Conservation (phyloP, 2,797 vertebrate species). For the Fistularia commersonii region DNA sequence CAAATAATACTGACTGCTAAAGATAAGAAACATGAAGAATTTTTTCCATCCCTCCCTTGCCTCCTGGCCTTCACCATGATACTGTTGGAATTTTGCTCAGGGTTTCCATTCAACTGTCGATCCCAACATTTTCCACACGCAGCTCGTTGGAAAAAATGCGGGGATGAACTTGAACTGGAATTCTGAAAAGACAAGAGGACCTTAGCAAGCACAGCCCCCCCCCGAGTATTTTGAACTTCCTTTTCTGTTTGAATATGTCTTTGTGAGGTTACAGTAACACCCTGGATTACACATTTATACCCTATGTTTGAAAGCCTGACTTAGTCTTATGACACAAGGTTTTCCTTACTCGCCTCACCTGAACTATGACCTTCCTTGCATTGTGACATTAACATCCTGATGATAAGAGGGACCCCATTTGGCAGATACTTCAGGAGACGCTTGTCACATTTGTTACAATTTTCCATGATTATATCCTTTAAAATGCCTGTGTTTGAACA, state of each 20-base stretch:
- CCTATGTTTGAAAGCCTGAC: slow-evolving; percentile 16
- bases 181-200: slow-evolving; percentile 32
- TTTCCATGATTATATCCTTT: slow-evolving; percentile 27
- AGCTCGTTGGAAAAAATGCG: slow-evolving; percentile 23
- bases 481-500: slow-evolving; percentile 5
- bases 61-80: slow-evolving; percentile 20
- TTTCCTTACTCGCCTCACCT: slow-evolving; percentile 33
- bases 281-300: slow-evolving; percentile 5
- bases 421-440: slow-evolving; percentile 12
- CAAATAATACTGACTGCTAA: slow-evolving; percentile 31
- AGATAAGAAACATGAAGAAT: slow-evolving; percentile 48
- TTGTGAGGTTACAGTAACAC: slow-evolving; percentile 4
- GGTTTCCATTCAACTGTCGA: slow-evolving; percentile 46
- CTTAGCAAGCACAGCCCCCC: neutral
- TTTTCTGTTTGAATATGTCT: slow-evolving; percentile 4
- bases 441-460: slow-evolving; percentile 19
- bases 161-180: slow-evolving; percentile 27
- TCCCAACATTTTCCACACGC: slow-evolving; percentile 51
- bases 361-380: slow-evolving; percentile 37
- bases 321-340: slow-evolving; percentile 15
- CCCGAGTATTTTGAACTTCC: neutral
- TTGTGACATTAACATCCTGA: slow-evolving; percentile 38
- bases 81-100: slow-evolving; percentile 47
- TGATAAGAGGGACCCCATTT: slow-evolving; percentile 38
- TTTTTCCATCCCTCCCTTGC: slow-evolving; percentile 35